Conservation (phyloP, 2,797 vertebrate genomes). For the Babyrousa celebensis region DNA sequence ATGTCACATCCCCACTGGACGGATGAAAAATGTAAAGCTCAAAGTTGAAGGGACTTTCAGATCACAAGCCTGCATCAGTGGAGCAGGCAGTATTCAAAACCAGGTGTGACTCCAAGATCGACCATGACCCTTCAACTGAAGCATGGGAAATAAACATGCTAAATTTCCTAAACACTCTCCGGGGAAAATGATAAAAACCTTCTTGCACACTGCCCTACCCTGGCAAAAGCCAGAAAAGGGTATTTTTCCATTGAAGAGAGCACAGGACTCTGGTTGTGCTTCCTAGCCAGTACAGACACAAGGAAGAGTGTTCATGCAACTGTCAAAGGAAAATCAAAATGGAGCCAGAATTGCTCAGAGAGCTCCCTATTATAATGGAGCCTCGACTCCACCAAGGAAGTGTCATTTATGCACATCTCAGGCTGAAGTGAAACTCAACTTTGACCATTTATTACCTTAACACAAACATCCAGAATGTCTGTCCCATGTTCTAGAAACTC, state of each 20-base stretch:
- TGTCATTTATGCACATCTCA: no score
- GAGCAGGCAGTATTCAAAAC: neutral
- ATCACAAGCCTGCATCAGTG: neutral
- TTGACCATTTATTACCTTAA: neutral
- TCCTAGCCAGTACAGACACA: neutral
- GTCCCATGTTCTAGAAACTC: neutral
- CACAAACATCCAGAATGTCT: neutral
- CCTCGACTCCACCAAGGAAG: neutral
- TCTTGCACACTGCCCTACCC: neutral
- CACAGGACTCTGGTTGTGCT: neutral
- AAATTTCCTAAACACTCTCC: neutral
- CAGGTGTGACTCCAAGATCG: neutral
- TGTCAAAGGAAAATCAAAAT: neutral
- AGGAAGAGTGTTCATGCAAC: no score
- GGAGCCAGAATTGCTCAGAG: neutral
- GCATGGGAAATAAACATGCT: neutral
- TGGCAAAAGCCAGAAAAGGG: neutral
- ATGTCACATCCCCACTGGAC: fast-evolving
- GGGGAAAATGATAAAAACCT: neutral
- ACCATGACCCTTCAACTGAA: neutral
- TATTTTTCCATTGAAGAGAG: neutral
- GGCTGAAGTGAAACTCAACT: neutral
- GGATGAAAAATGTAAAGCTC: neutral
- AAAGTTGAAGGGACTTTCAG: neutral
- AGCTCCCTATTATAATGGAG: neutral